These are phyloP conservation scores for Galbula dea DNA, from an alignment of 2,113 vertebrate species.

Conservation along the genomic window DNA sequence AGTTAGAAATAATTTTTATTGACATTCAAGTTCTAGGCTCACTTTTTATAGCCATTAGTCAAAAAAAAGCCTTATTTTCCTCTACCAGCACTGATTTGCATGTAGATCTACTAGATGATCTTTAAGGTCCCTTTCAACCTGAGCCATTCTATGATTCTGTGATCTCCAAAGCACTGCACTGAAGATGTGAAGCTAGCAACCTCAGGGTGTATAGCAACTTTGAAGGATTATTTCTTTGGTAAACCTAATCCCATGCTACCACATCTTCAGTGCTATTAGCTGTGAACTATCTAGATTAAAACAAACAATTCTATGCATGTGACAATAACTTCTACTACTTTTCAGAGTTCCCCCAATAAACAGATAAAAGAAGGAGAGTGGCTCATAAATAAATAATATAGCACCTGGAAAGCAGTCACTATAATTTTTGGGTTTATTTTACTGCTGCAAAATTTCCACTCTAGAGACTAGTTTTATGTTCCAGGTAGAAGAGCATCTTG, in stretches of 20 bases:
- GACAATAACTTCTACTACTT: not conserved
- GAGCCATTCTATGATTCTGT: no score
- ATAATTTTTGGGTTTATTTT: not conserved
- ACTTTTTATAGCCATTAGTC: not conserved
- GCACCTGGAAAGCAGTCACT: not conserved
- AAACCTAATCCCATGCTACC: not conserved
- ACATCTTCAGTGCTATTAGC: not conserved
- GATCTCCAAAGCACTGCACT: not conserved
- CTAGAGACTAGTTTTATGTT: conserved; percentile 21
- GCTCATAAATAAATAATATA: not conserved
- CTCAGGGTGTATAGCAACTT: not conserved
- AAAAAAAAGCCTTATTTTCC: not conserved
- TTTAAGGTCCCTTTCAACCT: no score
- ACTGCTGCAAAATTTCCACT: not conserved
- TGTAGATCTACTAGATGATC: no score
- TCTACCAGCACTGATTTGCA: not conserved
- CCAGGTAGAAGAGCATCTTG: not conserved
- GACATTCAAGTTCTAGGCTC: not conserved
- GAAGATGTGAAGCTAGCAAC: not conserved
- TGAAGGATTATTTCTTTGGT: not conserved
- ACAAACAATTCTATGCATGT: not conserved
- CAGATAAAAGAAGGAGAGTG: not conserved
- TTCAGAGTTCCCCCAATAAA: not conserved
- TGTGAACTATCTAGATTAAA: not conserved
- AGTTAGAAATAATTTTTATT: not conserved